phyloP scores from a whole-genome alignment of 2,888 invertebrate species.

The Drosophila pegasa region DNA sequence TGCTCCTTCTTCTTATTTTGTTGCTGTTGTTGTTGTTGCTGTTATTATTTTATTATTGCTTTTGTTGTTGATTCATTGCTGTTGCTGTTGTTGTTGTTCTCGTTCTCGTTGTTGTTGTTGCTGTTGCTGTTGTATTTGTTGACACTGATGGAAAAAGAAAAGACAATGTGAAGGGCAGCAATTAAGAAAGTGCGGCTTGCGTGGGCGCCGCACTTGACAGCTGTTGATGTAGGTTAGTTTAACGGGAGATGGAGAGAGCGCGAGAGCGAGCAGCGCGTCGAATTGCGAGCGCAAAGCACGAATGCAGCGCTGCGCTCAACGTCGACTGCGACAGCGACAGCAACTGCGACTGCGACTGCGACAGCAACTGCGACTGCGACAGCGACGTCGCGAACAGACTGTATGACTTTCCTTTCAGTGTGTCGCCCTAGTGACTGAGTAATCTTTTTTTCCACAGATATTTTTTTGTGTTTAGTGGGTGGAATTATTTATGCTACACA shows the following conservation, averaged over 20 bases:
- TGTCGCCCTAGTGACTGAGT: constrained; percentile 81
- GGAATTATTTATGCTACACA: constrained; percentile 81
- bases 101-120: no score
- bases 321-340: constrained; percentile 9
- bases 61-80: constrained; percentile 5
- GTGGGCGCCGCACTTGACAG: constrained; percentile 65
- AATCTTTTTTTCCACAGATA: constrained; percentile 62
- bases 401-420: constrained; percentile 51
- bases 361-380: constrained; percentile 16
- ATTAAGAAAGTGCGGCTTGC: constrained; percentile 36
- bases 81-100: constrained; percentile 6
- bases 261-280: constrained; percentile 9
- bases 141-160: constrained; percentile 12
- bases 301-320: constrained; percentile 26
- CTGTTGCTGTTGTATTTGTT: constrained; percentile 10
- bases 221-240: constrained; percentile 84
- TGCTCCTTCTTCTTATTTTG: background rate
- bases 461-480: constrained; percentile 63
- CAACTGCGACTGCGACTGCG: constrained; percentile 15
- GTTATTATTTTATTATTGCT: background rate
- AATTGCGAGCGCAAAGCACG: background rate
- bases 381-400: constrained; percentile 21
- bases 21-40: constrained; percentile 1
- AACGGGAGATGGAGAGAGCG: constrained; percentile 20
- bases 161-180: constrained; percentile 38